Evolutionary conservation across 2,888 invertebrate genomes (phyloP), one percentile per base, ranked within the genome.

Genomic region (Coenonympha arcania): DNA sequence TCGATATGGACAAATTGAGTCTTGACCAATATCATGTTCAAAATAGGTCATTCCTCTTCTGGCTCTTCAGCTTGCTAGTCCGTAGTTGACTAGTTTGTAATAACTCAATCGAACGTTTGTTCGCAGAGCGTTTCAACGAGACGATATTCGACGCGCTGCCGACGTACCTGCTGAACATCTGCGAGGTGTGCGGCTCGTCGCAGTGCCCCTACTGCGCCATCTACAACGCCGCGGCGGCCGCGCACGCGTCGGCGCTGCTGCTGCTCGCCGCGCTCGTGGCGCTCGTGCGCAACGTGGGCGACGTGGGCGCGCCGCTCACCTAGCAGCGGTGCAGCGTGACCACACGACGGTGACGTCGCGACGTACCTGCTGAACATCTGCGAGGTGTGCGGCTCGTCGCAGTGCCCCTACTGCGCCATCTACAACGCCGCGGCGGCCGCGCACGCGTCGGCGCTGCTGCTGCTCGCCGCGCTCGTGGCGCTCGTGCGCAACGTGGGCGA

Each of bases 131-230:
- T 19, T 96, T 93, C 80, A 96, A 96, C 80, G 95, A 96, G 87
- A 92, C 93, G 0, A 93, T 96, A 77, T 95, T 95, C 74, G 95
- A 96, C 83, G 91, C 95, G 2, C 87, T 94, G 40, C 92, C 94
- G 13, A 93, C 95, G 0, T 95, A 95, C 79, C 88, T 94, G 19
- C 85, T 96, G 52, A 95, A 95, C 76, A 95, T 96, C 60, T 96
- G 96, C 76, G 95, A 96, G 73, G 96, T 96, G 5, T 96, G 96
- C 73, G 96, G 96, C 52, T 96, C 95, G 45, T 96, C 95, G 36
- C 96, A 96, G 74, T 96, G 96, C 72, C 95, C 96, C 0, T 96
- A 96, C 79, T 96, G 96, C 77, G 91, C 93, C 43, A 93, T 95
- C 60, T 95, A 94, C 82, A 95, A 94, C 76, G 77, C 88, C 3